Conservation (phyloP, 2,888 invertebrate species). For the Drosophila conformis region DNA sequence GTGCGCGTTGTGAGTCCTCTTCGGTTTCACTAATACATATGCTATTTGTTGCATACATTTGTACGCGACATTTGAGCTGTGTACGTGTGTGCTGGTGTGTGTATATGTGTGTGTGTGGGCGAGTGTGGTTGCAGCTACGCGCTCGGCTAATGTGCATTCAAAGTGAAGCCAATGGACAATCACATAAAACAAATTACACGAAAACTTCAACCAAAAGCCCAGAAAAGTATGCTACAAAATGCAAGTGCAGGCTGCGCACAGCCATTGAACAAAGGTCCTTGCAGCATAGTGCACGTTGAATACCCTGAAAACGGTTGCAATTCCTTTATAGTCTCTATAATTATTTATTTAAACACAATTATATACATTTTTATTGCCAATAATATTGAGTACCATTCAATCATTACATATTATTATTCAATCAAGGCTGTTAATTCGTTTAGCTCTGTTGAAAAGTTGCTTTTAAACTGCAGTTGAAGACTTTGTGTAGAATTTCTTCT, state of each 20-base stretch:
- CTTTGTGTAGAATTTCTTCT: neutral
- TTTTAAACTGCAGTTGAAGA: neutral
- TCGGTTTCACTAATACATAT: slow-evolving; percentile 58
- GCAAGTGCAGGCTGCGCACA: slow-evolving; percentile 58
- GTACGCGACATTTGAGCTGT: slow-evolving; percentile 9
- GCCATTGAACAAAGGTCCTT: slow-evolving; percentile 4
- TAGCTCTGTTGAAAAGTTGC: neutral
- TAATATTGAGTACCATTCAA: neutral
- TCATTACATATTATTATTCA: too few relatives aligned
- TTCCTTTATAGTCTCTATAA: neutral
- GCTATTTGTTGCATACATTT: slow-evolving; percentile 72
- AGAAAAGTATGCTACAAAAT: slow-evolving; percentile 72
- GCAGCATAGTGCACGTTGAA: neutral
- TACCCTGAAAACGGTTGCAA: slow-evolving; percentile 11
- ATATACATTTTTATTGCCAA: neutral
- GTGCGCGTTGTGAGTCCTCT: slow-evolving; percentile 65
- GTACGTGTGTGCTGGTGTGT: slow-evolving; percentile 4
- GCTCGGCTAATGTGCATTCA: slow-evolving; percentile 70
- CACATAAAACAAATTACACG: slow-evolving; percentile 78
- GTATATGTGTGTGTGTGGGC: slow-evolving; percentile 19
- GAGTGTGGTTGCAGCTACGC: slow-evolving; percentile 61
- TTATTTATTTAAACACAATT: neutral
- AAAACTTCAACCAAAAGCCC: slow-evolving; percentile 72
- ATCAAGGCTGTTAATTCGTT: neutral
- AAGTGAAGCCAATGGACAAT: slow-evolving; percentile 77